A percentile compares a stretch with the other conserved stretches of the same genome.
Evolutionary conservation across 2,888 invertebrate species (phyloP).

Genomic region (Stenolophus ochropezus): DNA sequence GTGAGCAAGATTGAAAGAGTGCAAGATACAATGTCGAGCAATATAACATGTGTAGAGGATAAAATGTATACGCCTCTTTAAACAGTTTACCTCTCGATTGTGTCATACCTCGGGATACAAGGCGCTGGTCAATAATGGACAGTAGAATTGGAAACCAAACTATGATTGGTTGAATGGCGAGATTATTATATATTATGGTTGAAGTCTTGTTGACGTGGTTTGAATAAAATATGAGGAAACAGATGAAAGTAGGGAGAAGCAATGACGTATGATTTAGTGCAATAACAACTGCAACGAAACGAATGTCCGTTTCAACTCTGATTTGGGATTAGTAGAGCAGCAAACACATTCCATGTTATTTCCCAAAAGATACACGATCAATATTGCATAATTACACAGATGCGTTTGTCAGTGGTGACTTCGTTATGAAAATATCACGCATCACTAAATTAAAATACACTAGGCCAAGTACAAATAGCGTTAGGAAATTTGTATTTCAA

Average conservation of each 20-base stretch:
- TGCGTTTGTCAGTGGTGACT: background rate
- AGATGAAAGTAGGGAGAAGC: too few species aligned
- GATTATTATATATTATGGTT: background rate
- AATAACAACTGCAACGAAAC: too few species aligned
- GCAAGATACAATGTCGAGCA: too few species aligned
- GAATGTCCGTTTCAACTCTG: constrained; percentile 12
- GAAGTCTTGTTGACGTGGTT: background rate
- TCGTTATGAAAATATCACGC: constrained; percentile 8
- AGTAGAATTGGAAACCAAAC: background rate
- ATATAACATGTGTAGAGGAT: too few species aligned
- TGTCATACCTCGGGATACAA: too few species aligned
- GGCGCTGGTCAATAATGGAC: too few species aligned
- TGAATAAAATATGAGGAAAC: background rate
- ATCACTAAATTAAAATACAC: background rate
- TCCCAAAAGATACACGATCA: constrained; percentile 19
- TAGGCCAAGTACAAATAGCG: background rate
- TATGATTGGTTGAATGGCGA: background rate
- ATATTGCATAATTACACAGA: constrained; percentile 32
- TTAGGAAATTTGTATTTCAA: background rate
- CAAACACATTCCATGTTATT: constrained; percentile 29
- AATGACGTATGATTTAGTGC: too few species aligned
- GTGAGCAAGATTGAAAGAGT: too few species aligned
- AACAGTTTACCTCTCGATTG: too few species aligned
- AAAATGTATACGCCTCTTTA: too few species aligned
- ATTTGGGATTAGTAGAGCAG: constrained; percentile 14